These are phyloP conservation scores for Acanthaster planci DNA, from an alignment of 35 echinoderm and acorn worm genomes.

Conservation along the genomic window DNA sequence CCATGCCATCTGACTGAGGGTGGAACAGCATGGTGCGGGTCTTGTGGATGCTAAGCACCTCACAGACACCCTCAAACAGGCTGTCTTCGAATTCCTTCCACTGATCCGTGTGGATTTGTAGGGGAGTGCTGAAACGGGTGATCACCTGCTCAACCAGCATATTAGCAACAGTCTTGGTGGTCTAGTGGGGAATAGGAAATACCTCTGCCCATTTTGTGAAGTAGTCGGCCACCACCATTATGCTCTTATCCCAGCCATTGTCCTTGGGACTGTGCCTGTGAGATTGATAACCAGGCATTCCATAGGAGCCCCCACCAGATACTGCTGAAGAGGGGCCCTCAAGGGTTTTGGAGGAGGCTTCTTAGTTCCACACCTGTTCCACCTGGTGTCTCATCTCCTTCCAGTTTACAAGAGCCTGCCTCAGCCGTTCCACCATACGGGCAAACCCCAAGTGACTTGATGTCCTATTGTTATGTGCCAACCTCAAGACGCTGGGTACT, in stretches of 20 bases:
- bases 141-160: constrained; percentile 19
- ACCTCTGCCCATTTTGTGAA: constrained; percentile 27
- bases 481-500: too few relatives aligned
- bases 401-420: too few relatives aligned
- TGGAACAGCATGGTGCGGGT: constrained; percentile 17
- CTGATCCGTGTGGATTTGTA: too few relatives aligned
- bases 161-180: background rate
- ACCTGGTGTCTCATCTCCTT: too few relatives aligned
- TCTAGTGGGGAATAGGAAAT: background rate
- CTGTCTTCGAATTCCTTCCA: too few relatives aligned
- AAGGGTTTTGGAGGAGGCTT: background rate
- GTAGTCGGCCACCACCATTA: constrained; percentile 17
- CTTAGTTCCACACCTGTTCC: background rate
- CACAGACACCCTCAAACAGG: background rate
- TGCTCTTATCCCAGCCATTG: background rate
- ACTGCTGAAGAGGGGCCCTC: background rate
- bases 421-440: too few relatives aligned
- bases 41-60: constrained; percentile 19
- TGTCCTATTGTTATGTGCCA: too few relatives aligned
- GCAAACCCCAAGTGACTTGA: too few relatives aligned
- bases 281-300: background rate
- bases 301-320: background rate
- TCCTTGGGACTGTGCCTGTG: background rate
- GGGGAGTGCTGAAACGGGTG: background rate
- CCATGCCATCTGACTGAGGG: constrained; percentile 57